Conservation (phyloP, 2,797 vertebrate species). For the Sebastes cheni region DNA sequence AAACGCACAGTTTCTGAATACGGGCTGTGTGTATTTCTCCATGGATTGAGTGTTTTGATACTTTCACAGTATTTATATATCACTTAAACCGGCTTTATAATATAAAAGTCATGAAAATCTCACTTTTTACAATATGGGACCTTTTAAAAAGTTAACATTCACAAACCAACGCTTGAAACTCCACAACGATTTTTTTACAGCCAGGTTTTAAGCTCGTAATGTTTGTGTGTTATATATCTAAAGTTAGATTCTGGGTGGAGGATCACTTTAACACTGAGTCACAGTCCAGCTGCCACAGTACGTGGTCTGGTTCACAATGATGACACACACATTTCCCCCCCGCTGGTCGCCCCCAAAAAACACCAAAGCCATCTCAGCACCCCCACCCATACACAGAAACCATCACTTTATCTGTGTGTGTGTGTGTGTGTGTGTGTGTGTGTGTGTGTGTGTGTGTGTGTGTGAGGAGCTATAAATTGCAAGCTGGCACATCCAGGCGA, state of each 20-base stretch:
- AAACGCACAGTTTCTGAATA: no score
- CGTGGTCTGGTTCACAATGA: slow-evolving; percentile 42
- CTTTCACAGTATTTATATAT: no score
- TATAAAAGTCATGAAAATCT: no score
- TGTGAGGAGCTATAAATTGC: slow-evolving; percentile 62
- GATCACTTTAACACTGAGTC: background rate
- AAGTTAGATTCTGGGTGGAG: background rate
- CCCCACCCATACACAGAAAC: slow-evolving; percentile 16
- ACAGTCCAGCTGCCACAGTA: slow-evolving; percentile 40
- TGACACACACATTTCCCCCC: slow-evolving; percentile 7
- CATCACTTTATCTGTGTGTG: background rate
- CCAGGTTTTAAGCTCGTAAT: background rate
- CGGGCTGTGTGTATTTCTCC: no score
- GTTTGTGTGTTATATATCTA: background rate
- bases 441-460: background rate
- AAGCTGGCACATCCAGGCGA: slow-evolving; percentile 56
- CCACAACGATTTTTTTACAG: background rate
- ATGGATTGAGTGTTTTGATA: no score
- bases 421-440: slow-evolving; percentile 5
- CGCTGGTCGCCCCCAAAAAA: background rate
- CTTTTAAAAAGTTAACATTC: background rate
- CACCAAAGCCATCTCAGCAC: slow-evolving; percentile 15
- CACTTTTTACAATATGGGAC: no score
- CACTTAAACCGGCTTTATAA: no score
- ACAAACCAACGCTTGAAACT: background rate